Evolutionary conservation across 30 jellyfish, hydroid and myxozoan genomes (phyloP), one percentile per base, ranked within the genome.

Genomic region (Hydractinia echinata): DNA sequence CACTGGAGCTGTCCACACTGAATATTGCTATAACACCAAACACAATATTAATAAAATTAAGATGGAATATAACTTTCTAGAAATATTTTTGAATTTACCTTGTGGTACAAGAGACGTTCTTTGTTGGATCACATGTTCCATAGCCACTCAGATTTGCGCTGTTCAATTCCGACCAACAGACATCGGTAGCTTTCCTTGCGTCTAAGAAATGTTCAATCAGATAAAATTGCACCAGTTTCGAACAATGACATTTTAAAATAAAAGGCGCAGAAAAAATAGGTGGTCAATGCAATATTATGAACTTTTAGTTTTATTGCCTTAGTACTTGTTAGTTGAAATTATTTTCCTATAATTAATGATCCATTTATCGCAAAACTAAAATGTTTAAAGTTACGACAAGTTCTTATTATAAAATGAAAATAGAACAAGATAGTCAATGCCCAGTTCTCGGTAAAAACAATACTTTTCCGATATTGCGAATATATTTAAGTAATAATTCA

Each of bases 1-100:
- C 97, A 90, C 68, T 90, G 97, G 48, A 90, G 50, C 83, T 90
- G 97, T 4, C 97, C 97, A 73, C 97, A 90, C 76, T 72, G 54
- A 0, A 90, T 67, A 58, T 90, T 79, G 74, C 97, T 89, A 21
- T 19, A 55, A 67, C 6, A 61, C 73, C 60, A 82, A 51, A 15
- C 54, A 64, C 8, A 30, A 4, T 3, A 13, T 16, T 20, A 49
- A 30, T 2, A 30, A 30, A 30, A 30, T 30, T 30, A 30, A 30
- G 44, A 30, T 30, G 2, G 44, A 30, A 30, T 30, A 30, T 30
- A 30, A 30, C 44, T 30, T 30, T 30, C 2, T 30, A 30, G 2
- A 2, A 30, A 30, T 30, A 30, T 30, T 30, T 30, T 30, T 2
- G 44, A 30, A 30, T 30, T 30, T 54, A 89, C 97, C 74, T 78